phyloP scores from a whole-genome alignment of 1,140 invertebrate genomes.

The Leptestheria dahalacensis region DNA sequence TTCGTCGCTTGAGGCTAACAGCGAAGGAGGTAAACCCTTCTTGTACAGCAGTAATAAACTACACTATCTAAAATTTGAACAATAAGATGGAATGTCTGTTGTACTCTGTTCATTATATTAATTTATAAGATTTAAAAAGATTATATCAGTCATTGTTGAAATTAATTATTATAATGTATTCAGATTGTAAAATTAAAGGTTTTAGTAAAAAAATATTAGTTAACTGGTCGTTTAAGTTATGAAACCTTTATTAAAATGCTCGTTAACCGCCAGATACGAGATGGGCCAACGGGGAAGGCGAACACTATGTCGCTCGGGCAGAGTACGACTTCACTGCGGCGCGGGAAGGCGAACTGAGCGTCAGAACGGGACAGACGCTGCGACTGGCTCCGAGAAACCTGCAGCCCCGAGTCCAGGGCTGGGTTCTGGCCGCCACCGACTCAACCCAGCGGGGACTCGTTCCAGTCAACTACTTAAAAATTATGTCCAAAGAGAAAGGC shows the following conservation, averaged over 20 bases:
- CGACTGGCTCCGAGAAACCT: slow-evolving; percentile 65
- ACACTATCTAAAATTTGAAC: no score
- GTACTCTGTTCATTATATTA: no score
- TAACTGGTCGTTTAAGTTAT: no score
- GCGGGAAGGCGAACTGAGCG: slow-evolving; percentile 55
- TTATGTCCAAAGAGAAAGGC: slow-evolving; percentile 18
- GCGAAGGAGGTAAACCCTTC: slow-evolving; percentile 24
- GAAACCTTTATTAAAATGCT: not conserved
- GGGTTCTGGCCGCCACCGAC: slow-evolving; percentile 54
- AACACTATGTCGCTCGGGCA: slow-evolving; percentile 50
- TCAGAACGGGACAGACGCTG: slow-evolving; percentile 58
- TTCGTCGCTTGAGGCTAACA: slow-evolving; percentile 36
- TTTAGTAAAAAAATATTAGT: no score
- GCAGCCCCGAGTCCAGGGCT: slow-evolving; percentile 57
- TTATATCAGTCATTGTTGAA: no score
- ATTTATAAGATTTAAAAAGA: no score
- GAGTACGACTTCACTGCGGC: slow-evolving; percentile 59
- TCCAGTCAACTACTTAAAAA: slow-evolving; percentile 61
- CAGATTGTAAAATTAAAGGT: no score
- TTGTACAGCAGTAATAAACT: slow-evolving; percentile 7
- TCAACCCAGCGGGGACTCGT: slow-evolving; percentile 52
- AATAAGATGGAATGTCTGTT: no score
- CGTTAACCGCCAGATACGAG: slow-evolving; percentile 23
- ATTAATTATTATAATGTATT: no score
- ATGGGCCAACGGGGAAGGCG: slow-evolving; percentile 47